These are phyloP conservation scores for Onchidella celtica DNA, from an alignment of 2,888 invertebrate species.

Conservation along the genomic window DNA sequence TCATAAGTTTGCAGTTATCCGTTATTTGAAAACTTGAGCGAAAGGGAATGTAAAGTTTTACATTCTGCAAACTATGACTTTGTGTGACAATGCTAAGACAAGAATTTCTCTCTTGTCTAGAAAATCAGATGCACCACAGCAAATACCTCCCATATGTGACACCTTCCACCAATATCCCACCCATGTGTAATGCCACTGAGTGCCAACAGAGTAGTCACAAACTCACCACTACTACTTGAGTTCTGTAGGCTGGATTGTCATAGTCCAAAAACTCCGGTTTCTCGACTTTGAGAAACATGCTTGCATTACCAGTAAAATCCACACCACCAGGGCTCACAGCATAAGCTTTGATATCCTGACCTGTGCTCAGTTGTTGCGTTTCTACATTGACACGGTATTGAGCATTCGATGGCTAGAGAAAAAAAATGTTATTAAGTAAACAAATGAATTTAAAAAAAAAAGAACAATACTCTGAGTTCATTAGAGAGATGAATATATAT, in stretches of 20 bases:
- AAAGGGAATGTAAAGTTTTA: no score
- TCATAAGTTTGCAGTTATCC: no score
- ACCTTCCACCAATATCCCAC: no score
- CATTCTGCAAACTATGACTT: no score
- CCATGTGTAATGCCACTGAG: no score
- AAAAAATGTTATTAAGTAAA: neutral
- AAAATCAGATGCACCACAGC: no score
- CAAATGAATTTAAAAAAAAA: neutral
- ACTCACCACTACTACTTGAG: constrained; percentile 77
- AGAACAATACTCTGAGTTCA: neutral
- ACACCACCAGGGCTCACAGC: constrained; percentile 46
- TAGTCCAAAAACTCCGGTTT: constrained; percentile 60
- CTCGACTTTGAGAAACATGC: constrained; percentile 57
- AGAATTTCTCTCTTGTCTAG: no score
- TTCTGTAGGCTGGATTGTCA: constrained; percentile 56
- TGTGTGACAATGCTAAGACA: no score
- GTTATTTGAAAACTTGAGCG: no score
- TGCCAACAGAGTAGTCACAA: no score
- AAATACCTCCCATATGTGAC: no score
- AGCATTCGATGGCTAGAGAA: constrained; percentile 55
- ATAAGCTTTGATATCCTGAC: constrained; percentile 42
- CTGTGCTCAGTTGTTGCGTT: constrained; percentile 34
- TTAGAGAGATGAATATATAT: no score
- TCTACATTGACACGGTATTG: constrained; percentile 49
- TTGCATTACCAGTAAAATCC: constrained; percentile 45